These are phyloP conservation scores for Herminia tarsipennalis DNA, from an alignment of 2,888 invertebrate genomes.

Conservation along the genomic window DNA sequence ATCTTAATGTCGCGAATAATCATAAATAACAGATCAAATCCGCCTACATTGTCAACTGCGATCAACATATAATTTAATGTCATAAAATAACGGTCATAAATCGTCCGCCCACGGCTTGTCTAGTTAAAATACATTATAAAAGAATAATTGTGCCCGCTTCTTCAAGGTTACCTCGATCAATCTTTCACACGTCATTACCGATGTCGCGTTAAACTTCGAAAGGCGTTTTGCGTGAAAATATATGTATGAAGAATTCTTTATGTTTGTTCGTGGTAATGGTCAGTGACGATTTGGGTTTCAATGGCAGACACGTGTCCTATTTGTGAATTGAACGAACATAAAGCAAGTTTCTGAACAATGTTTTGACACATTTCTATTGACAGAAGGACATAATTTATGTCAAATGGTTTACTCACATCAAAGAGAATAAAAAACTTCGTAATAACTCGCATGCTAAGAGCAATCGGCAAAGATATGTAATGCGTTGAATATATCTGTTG, in stretches of 20 bases:
- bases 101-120: slow-evolving; percentile 46
- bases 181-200: slow-evolving; percentile 58
- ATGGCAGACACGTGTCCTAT: slow-evolving; percentile 24
- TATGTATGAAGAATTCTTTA: slow-evolving; percentile 31
- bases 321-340: not conserved
- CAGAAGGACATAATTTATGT: not conserved
- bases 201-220: slow-evolving; percentile 59
- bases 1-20: slow-evolving; percentile 40
- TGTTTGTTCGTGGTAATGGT: slow-evolving; percentile 36
- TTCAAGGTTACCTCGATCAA: slow-evolving; percentile 53
- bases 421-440: too few species aligned
- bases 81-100: slow-evolving; percentile 51
- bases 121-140: slow-evolving; percentile 53
- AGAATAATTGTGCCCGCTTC: slow-evolving; percentile 47
- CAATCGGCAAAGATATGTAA: too few species aligned
- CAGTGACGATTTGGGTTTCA: slow-evolving; percentile 29
- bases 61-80: slow-evolving; percentile 47
- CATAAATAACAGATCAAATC: slow-evolving; percentile 43
- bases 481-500: too few species aligned
- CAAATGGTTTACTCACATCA: too few species aligned
- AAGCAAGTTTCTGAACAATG: too few species aligned
- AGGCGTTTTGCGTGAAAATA: slow-evolving; percentile 47
- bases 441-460: too few species aligned
- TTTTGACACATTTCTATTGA: too few species aligned
- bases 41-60: slow-evolving; percentile 46